Evolutionary conservation across 2,888 invertebrate species (phyloP).

Genomic region (Melipona bicolor): DNA sequence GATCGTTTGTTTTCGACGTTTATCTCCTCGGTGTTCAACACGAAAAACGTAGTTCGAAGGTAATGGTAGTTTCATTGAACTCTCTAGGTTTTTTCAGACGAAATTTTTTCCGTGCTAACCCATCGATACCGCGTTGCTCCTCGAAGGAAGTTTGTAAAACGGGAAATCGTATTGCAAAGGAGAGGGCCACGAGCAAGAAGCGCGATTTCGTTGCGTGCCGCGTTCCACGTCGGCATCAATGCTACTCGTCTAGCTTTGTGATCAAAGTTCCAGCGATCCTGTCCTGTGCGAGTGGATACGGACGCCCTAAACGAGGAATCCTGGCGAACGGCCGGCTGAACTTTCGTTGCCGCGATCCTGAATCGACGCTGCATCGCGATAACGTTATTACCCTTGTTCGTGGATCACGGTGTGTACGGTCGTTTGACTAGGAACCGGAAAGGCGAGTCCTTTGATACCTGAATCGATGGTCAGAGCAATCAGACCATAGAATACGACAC

Average conservation of each 20-base stretch:
- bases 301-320: not conserved
- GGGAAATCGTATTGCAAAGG: not conserved
- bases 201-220: slow-evolving; percentile 17
- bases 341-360: not conserved
- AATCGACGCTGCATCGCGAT: slow-evolving; percentile 19
- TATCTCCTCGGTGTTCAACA: not conserved
- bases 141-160: slow-evolving; percentile 3
- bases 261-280: slow-evolving; percentile 41
- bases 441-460: slow-evolving; percentile 1
- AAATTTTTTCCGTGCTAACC: not conserved
- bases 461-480: slow-evolving; percentile 1
- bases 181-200: not conserved
- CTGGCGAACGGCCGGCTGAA: not conserved
- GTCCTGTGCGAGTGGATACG: not conserved
- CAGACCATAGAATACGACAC: not conserved
- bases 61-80: slow-evolving; percentile 6
- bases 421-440: slow-evolving; percentile 20
- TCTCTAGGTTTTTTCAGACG: slow-evolving; percentile 5
- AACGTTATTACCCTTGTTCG: slow-evolving; percentile 12
- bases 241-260: slow-evolving; percentile 38
- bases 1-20: slow-evolving; percentile 5
- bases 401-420: not conserved
- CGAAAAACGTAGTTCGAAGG: slow-evolving; percentile 27
- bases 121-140: slow-evolving; percentile 20
- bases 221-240: slow-evolving; percentile 31